phyloP scores from a whole-genome alignment of 2,888 invertebrate species.

The Amblyteles armatorius region DNA sequence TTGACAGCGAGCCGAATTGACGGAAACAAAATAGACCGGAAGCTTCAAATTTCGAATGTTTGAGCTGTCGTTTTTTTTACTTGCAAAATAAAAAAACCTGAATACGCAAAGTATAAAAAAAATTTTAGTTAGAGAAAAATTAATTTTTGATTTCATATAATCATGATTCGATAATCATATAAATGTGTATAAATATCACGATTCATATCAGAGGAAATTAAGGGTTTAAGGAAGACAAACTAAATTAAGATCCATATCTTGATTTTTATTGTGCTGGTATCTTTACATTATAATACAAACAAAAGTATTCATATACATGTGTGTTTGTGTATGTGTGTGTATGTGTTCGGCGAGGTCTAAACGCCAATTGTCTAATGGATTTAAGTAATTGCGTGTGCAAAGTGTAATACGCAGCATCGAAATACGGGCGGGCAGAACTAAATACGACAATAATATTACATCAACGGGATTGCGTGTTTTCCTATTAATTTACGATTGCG shows the following conservation, averaged over 20 bases:
- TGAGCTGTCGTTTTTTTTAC: background rate
- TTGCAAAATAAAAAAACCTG: background rate
- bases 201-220: background rate
- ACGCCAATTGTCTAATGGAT: constrained; percentile 55
- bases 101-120: background rate
- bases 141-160: no score
- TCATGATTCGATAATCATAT: no score
- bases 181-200: background rate
- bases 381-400: constrained; percentile 62
- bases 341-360: constrained; percentile 34
- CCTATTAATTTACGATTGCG: constrained; percentile 13
- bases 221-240: constrained; percentile 15
- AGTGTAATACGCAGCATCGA: constrained; percentile 56
- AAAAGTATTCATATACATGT: constrained; percentile 74
- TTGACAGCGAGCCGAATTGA: background rate
- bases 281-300: constrained; percentile 84
- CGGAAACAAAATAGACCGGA: constrained; percentile 11
- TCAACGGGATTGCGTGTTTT: constrained; percentile 18
- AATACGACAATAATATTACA: constrained; percentile 45
- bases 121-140: background rate
- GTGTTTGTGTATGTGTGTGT: constrained; percentile 39
- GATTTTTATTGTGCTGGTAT: constrained; percentile 81
- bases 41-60: background rate
- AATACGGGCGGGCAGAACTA: constrained; percentile 46
- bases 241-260: constrained; percentile 78